Percentiles rank a stretch among this genome's conserved stretches.
Evolutionary conservation across 2,113 vertebrate species (phyloP).

Genomic region (Neogobius melanostomus): DNA sequence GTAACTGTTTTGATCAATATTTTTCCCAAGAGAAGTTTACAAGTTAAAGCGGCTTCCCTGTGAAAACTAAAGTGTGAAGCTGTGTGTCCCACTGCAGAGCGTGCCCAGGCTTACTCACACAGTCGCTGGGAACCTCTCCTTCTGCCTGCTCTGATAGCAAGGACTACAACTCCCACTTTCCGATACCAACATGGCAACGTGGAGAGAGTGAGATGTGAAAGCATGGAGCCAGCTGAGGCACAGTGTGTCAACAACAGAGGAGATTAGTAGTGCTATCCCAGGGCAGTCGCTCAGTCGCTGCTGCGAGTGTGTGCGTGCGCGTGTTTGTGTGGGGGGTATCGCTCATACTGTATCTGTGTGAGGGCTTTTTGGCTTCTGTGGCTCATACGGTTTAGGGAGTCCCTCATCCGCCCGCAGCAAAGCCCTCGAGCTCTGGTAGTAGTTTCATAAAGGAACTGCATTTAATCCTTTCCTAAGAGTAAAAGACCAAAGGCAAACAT

Average conservation of each 20-base stretch:
- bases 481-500: slow-evolving; percentile 20
- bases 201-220: slow-evolving; percentile 35
- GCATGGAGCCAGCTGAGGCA: slow-evolving; percentile 46
- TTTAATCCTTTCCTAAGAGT: slow-evolving; percentile 17
- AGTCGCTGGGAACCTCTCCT: slow-evolving; percentile 48
- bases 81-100: slow-evolving; percentile 50
- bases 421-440: slow-evolving; percentile 37
- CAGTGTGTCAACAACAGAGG: slow-evolving; percentile 62
- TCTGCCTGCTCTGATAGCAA: slow-evolving; percentile 53
- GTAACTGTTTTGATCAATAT: neutral
- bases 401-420: slow-evolving; percentile 50
- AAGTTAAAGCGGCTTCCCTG: neutral
- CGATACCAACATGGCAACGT: slow-evolving; percentile 14
- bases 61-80: slow-evolving; percentile 21
- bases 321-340: slow-evolving; percentile 23
- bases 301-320: slow-evolving; percentile 37
- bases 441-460: slow-evolving; percentile 45
- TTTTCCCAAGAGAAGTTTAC: neutral
- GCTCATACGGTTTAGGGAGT: slow-evolving; percentile 58
- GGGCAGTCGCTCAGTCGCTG: slow-evolving; percentile 37
- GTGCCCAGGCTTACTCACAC: slow-evolving; percentile 30
- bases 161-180: slow-evolving; percentile 34
- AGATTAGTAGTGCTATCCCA: slow-evolving; percentile 60
- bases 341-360: slow-evolving; percentile 23
- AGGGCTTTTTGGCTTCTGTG: slow-evolving; percentile 52